phyloP scores from a whole-genome alignment of 2,888 invertebrate species.

The Sisyra terminalis region DNA sequence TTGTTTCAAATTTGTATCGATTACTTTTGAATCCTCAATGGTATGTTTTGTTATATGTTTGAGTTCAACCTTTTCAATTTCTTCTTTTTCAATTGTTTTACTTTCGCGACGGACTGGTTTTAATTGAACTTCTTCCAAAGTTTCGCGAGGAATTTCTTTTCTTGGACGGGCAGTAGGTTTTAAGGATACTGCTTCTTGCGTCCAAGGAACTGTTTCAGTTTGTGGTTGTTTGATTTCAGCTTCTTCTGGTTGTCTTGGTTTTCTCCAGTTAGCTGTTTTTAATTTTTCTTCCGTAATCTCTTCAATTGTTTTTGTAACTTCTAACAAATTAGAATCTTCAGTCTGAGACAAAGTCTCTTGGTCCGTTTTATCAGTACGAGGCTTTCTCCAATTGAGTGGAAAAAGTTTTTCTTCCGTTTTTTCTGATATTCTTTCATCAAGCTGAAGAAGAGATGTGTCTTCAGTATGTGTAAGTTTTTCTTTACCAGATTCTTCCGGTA shows the following conservation, averaged over 20 bases:
- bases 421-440: constrained; percentile 14
- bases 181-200: constrained; percentile 37
- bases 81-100: constrained; percentile 20
- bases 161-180: constrained; percentile 26
- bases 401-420: constrained; percentile 11
- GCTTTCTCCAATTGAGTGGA: constrained; percentile 16
- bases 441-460: constrained; percentile 16
- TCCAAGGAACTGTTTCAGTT: constrained; percentile 34
- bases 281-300: constrained; percentile 27
- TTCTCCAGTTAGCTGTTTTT: constrained; percentile 23
- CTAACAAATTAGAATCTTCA: constrained; percentile 17
- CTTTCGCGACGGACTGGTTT: constrained; percentile 35
- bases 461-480: constrained; percentile 14
- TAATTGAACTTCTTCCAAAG: constrained; percentile 30
- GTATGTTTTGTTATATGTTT: constrained; percentile 31
- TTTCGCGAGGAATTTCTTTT: constrained; percentile 24
- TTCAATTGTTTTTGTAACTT: constrained; percentile 28
- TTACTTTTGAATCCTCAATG: constrained; percentile 11
- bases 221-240: neutral
- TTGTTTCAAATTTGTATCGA: no score
- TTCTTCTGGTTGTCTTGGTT: constrained; percentile 24
- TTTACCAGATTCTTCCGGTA: neutral
- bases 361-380: constrained; percentile 15
- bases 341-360: constrained; percentile 10
- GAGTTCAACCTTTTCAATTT: constrained; percentile 31